phyloP scores from a whole-genome alignment of 2,888 invertebrate species.

The Formica aserva region DNA sequence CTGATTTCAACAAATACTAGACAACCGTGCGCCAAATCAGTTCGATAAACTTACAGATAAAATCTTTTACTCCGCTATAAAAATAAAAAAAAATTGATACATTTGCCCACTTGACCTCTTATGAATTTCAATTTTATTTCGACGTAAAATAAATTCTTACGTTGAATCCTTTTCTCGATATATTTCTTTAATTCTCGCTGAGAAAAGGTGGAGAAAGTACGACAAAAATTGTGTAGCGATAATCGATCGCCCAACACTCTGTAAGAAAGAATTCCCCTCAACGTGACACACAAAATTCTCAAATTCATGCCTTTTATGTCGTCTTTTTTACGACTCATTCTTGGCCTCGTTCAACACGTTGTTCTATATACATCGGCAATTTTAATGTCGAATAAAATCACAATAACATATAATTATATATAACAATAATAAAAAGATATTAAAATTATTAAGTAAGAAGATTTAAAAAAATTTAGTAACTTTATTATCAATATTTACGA shows the following conservation, averaged over 20 bases:
- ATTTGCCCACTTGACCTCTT: conserved; percentile 10
- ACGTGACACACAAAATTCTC: conserved; percentile 30
- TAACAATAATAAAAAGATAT: background rate
- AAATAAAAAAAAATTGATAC: conserved; percentile 37
- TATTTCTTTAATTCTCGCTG: conserved; percentile 14
- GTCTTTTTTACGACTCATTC: conserved; percentile 22
- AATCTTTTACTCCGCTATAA: conserved; percentile 28
- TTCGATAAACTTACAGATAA: conserved; percentile 29
- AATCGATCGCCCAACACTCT: conserved; percentile 49
- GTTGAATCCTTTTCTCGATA: background rate
- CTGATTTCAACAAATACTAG: conserved; percentile 50
- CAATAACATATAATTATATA: background rate
- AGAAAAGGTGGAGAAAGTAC: background rate
- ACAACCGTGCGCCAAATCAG: conserved; percentile 23
- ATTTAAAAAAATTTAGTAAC: background rate
- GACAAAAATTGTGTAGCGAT: conserved; percentile 11
- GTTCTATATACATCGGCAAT: background rate
- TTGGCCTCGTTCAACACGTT: background rate
- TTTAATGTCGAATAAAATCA: background rate
- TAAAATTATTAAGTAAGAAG: background rate
- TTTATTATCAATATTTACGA: background rate
- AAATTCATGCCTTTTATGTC: background rate
- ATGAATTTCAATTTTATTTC: conserved; percentile 33
- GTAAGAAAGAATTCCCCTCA: background rate
- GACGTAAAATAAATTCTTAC: conserved; percentile 16